Percentiles rank a stretch among this genome's conserved stretches.
Conservation (phyloP, 92 coral and sea anemone species). For the Epizoanthus rinbou region DNA sequence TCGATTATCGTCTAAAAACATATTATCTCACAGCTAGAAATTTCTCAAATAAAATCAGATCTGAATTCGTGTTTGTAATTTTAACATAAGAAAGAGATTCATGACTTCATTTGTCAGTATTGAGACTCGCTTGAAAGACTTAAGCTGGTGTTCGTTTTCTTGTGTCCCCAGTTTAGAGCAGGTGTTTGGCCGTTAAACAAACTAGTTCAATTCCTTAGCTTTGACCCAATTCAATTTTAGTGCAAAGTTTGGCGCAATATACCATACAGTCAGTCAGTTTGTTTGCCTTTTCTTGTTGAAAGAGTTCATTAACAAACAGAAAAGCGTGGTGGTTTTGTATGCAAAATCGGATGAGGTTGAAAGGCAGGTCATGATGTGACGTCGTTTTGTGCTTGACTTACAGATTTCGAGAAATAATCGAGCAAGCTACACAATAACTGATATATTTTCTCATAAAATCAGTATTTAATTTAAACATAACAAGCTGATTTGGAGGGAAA, state of each 20-base stretch:
- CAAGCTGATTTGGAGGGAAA: no score
- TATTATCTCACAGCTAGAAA: background rate
- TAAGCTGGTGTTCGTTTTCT: constrained; percentile 4
- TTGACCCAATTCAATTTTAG: background rate
- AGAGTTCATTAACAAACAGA: no score
- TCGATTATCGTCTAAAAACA: constrained; percentile 25
- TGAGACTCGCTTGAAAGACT: constrained; percentile 22
- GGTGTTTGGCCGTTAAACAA: constrained; percentile 1
- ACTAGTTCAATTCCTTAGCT: background rate
- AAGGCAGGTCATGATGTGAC: background rate
- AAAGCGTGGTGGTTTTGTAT: no score
- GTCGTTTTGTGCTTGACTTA: background rate
- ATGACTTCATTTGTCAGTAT: constrained; percentile 5
- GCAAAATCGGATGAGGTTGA: background rate
- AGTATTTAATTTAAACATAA: no score
- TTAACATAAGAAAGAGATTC: constrained; percentile 3
- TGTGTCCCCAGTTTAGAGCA: background rate
- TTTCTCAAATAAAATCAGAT: background rate
- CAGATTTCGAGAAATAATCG: background rate
- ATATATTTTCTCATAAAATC: background rate
- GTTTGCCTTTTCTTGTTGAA: no score
- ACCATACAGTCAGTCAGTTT: no score
- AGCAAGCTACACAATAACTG: background rate
- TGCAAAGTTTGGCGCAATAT: no score
- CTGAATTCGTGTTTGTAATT: background rate